Evolutionary conservation across 2,888 invertebrate species (phyloP), one percentile per base, ranked within the genome.

Genomic region (Sinodicranocentrus sp.): DNA sequence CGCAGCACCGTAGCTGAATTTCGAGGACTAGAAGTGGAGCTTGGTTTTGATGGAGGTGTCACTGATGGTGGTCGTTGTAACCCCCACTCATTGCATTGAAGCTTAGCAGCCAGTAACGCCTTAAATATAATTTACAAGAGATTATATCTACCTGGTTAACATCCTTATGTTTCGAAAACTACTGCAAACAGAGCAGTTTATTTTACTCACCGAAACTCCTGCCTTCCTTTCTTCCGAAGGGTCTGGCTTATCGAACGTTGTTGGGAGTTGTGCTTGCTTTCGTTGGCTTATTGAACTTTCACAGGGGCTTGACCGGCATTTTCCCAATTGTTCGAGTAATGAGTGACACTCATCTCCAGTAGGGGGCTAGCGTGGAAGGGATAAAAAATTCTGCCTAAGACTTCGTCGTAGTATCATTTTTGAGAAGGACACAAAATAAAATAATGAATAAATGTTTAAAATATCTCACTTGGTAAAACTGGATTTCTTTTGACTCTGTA

Each of bases 51-150:
- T n/a, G n/a, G n/a, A n/a, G n/a, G n/a, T n/a, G n/a, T n/a, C n/a
- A n/a, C n/a, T n/a, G n/a, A n/a, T n/a, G n/a, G n/a, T n/a, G n/a
- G n/a, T n/a, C n/a, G n/a, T n/a, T n/a, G 19, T 1, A 65, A 2
- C 39, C 76, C 67, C 85, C 82, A 85, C 44, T 85, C 82, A 28
- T 85, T 52, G 48, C 73, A 77, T n/a, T 39, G 26, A 0, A 82
- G 25, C 19, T 85, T 85, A 1, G 85, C 85, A 44, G 67, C 68
- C 2, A 73, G n/a, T 10, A 85, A 54, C 2, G 57, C 77, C 85
- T 52, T 13, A 72, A 28, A 54, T 48, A 33, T 28, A 17, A 19
- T 26, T 13, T 13, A 39, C 13, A 13, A 39, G 5, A 13, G 6
- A 39, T 39, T 8, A 8, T 39, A 39, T 39, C 19, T 59, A 21